Conservation (phyloP, 2,113 vertebrate genomes). For the Haemorhous mexicanus region DNA sequence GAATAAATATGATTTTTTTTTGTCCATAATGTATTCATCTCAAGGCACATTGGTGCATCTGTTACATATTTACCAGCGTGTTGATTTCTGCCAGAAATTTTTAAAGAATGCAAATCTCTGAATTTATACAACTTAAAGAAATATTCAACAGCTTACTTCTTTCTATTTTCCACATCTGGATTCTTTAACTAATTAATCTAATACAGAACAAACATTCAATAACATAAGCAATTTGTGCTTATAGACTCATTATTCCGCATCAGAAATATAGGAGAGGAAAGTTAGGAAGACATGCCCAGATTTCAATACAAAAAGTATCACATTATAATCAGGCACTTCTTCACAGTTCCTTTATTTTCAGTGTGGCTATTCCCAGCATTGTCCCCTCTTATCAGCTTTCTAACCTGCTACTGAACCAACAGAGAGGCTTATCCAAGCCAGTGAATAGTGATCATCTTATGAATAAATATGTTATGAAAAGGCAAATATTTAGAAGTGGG, state of each 20-base stretch:
- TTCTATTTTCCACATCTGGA: neutral
- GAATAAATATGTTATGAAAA: neutral
- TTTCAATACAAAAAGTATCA: neutral
- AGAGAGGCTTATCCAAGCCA: neutral
- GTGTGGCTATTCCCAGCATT: neutral
- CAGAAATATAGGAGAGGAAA: neutral
- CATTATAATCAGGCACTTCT: neutral
- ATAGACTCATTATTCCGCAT: neutral
- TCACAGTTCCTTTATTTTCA: neutral
- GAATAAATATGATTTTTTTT: slow-evolving; percentile 59
- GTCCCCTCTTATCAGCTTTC: neutral
- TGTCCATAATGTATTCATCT: slow-evolving; percentile 62
- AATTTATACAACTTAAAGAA: neutral
- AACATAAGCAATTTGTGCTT: neutral
- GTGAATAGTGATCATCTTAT: neutral
- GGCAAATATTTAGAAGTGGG: neutral
- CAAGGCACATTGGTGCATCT: slow-evolving; percentile 64
- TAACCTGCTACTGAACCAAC: neutral
- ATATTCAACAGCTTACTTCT: neutral
- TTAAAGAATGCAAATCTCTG: neutral
- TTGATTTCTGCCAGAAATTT: slow-evolving; percentile 5
- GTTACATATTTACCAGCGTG: slow-evolving; percentile 48
- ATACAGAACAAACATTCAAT: neutral
- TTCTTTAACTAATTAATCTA: neutral
- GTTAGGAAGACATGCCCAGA: neutral